Conservation (phyloP, 2,797 vertebrate genomes). For the Macropus fuliginosus region DNA sequence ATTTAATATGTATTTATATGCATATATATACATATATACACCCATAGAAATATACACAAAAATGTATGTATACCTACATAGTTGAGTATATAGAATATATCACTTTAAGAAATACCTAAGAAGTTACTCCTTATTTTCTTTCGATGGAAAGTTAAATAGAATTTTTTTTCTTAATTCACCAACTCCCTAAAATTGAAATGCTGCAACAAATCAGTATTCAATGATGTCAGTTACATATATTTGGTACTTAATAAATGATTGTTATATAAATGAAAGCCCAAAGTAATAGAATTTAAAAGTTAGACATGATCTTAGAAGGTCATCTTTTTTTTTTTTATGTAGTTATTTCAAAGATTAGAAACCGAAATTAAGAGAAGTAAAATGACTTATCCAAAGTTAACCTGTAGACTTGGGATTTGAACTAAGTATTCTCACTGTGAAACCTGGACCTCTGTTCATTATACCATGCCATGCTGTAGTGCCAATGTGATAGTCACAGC, state of each 20-base stretch:
- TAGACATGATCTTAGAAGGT: conserved; percentile 69
- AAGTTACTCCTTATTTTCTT: conserved; percentile 54
- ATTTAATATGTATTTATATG: background rate
- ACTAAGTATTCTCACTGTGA: background rate
- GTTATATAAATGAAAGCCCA: background rate
- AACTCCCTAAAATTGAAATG: conserved; percentile 41
- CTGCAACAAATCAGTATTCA: conserved; percentile 70
- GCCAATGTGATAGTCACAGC: too few relatives aligned
- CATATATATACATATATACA: too few relatives aligned
- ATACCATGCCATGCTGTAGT: conserved; percentile 27
- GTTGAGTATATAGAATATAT: background rate
- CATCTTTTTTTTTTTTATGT: conserved; percentile 55
- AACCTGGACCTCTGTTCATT: conserved; percentile 27
- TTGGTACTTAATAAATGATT: background rate
- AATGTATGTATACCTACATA: too few relatives aligned
- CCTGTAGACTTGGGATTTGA: background rate
- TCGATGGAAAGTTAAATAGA: conserved; percentile 72
- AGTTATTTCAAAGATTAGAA: conserved; percentile 76
- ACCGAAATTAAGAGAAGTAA: conserved; percentile 50
- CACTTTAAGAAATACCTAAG: conserved; percentile 64
- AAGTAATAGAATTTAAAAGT: conserved; percentile 69
- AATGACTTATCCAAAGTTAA: conserved; percentile 46
- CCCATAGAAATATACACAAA: too few relatives aligned
- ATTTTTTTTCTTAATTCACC: conserved; percentile 55
- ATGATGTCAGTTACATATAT: conserved; percentile 64